phyloP scores from a whole-genome alignment of 2,113 vertebrate species.

The Lucifuga dentata region DNA sequence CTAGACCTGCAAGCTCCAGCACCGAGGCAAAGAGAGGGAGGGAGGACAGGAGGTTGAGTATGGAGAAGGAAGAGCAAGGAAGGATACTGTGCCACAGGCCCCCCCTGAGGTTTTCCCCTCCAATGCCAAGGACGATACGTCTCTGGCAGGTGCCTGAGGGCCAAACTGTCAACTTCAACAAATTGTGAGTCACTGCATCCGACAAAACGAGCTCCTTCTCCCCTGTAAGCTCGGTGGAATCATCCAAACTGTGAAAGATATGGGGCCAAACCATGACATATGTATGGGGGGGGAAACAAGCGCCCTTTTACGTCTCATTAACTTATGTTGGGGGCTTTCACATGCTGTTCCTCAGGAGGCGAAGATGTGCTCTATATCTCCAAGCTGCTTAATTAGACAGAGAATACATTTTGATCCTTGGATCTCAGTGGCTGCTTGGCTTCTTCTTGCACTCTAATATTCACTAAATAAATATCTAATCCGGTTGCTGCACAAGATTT shows the following conservation, averaged over 20 bases:
- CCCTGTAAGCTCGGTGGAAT: slow-evolving; percentile 32
- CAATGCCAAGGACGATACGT: slow-evolving; percentile 58
- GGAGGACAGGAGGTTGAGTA: neutral
- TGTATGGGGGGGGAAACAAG: slow-evolving; percentile 14
- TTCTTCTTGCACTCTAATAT: neutral
- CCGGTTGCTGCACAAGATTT: slow-evolving; percentile 9
- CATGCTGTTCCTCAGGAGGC: slow-evolving; percentile 37
- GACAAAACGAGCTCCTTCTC: slow-evolving; percentile 26
- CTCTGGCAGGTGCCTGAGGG: slow-evolving; percentile 64
- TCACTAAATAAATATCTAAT: slow-evolving; percentile 42
- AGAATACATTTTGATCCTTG: slow-evolving; percentile 25
- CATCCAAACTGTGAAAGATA: slow-evolving; percentile 16
- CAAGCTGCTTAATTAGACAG: slow-evolving; percentile 44
- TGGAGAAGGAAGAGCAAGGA: neutral
- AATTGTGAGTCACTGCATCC: slow-evolving; percentile 57
- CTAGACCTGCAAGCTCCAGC: slow-evolving; percentile 40
- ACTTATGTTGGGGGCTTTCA: slow-evolving; percentile 51
- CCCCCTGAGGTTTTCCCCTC: slow-evolving; percentile 46
- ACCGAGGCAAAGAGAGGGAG: slow-evolving; percentile 5
- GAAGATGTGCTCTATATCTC: slow-evolving; percentile 55
- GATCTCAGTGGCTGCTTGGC: slow-evolving; percentile 32
- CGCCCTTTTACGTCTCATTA: slow-evolving; percentile 69
- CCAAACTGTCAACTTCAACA: slow-evolving; percentile 69
- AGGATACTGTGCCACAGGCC: slow-evolving; percentile 37
- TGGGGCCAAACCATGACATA: slow-evolving; percentile 23